These are phyloP conservation scores for Globia sparganii DNA, from an alignment of 2,888 invertebrate species.

Conservation along the genomic window DNA sequence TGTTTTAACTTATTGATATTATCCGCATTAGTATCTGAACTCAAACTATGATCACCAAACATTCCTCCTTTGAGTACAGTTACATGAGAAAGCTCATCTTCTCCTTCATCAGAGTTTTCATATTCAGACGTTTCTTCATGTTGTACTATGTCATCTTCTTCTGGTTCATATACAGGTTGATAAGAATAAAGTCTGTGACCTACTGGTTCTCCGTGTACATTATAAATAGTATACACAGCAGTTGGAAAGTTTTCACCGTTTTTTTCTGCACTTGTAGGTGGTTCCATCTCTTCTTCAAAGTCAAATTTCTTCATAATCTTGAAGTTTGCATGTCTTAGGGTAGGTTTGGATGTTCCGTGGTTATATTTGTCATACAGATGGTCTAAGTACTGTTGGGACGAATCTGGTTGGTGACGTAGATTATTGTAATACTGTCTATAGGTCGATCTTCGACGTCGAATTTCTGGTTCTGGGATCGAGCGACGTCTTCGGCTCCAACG, in stretches of 20 bases:
- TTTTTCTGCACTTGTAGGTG: constrained; percentile 71
- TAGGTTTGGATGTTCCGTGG: constrained; percentile 83
- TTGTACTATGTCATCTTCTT: constrained; percentile 80
- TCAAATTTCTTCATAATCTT: constrained; percentile 88
- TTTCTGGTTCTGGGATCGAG: constrained; percentile 86
- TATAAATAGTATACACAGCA: constrained; percentile 86
- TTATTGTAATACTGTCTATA: constrained; percentile 86
- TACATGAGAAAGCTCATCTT: constrained; percentile 79
- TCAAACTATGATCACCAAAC: constrained; percentile 76
- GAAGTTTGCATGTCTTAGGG: constrained; percentile 85
- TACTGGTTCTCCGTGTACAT: constrained; percentile 88
- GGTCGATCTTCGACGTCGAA: constrained; percentile 83
- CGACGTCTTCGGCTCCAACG: constrained; percentile 94
- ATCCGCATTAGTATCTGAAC: constrained; percentile 71
- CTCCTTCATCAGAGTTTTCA: constrained; percentile 76
- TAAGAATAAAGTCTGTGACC: constrained; percentile 87
- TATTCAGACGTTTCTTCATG: constrained; percentile 82
- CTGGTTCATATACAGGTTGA: constrained; percentile 88
- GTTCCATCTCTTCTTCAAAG: constrained; percentile 78
- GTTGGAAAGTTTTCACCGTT: constrained; percentile 83
- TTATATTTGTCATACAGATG: constrained; percentile 88
- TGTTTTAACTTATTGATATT: constrained; percentile 86
- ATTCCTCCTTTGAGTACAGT: constrained; percentile 87
- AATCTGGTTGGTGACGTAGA: constrained; percentile 76
- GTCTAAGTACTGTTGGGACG: constrained; percentile 78